phyloP scores from a whole-genome alignment of 2,888 invertebrate genomes.

The Apamea monoglypha region DNA sequence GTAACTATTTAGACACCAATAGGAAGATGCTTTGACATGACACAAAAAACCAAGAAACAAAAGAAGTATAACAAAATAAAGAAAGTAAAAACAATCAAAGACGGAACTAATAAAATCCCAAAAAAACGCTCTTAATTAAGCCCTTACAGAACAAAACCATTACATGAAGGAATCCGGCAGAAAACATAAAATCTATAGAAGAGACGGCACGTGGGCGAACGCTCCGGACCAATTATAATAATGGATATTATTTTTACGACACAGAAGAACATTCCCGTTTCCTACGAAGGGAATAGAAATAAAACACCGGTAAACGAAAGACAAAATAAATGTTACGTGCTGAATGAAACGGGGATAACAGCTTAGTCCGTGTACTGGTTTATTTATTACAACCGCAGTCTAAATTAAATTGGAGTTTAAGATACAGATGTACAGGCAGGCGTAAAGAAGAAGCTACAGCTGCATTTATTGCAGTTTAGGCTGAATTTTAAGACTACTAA shows the following conservation, averaged over 20 bases:
- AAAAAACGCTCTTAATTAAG: constrained; percentile 60
- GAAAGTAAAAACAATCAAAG: constrained; percentile 39
- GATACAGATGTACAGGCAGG: constrained; percentile 24
- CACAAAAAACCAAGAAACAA: constrained; percentile 9
- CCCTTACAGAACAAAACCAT: constrained; percentile 50
- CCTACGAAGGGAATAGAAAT: constrained; percentile 75
- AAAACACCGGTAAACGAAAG: constrained; percentile 67
- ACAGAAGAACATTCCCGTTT: constrained; percentile 76
- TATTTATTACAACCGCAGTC: constrained; percentile 50
- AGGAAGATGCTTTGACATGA: constrained; percentile 6
- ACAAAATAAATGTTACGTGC: constrained; percentile 64
- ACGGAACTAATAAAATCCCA: constrained; percentile 49
- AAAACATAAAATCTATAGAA: constrained; percentile 77
- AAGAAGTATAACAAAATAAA: constrained; percentile 22
- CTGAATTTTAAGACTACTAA: neutral
- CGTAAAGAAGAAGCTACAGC: constrained; percentile 12
- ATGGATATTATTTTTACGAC: constrained; percentile 86
- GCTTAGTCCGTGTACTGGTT: constrained; percentile 43
- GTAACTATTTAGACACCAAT: neutral
- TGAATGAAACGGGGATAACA: constrained; percentile 60
- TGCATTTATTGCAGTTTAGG: neutral
- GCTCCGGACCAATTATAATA: constrained; percentile 83
- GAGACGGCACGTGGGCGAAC: constrained; percentile 72
- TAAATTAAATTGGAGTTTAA: constrained; percentile 54
- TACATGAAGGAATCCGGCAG: constrained; percentile 66